Base-by-base conservation (phyloP, 2,113 vertebrate genomes). In the Leiothrix lutea region DNA sequence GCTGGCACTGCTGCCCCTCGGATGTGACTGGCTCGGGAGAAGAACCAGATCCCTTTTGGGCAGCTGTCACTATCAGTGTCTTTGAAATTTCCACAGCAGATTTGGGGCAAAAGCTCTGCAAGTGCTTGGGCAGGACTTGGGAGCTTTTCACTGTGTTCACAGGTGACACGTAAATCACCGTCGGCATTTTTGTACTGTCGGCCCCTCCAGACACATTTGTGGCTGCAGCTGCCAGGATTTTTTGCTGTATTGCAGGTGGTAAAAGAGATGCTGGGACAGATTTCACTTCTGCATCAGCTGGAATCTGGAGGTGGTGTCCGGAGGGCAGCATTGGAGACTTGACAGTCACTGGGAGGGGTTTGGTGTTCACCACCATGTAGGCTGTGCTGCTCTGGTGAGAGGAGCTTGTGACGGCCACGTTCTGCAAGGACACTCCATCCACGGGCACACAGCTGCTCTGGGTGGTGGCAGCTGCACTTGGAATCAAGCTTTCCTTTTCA, bases 251-350 rank as follows among this genome's bases (percentile, higher is more conserved):
- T 58, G 92, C 93, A 60, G 97, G 91, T 51, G 98, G 98, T 58
- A 99, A 97, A 29, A 97, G 96, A 75, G 98, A 98, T 4, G 97
- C 98, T 40, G 98, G 98, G 53, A 99, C 88, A 56, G 97, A 98
- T 95, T 95, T 98, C 85, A 99, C 98, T 93, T 98, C 98, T 54
- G 98, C 98, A 91, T 99, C 92, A 54, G 98, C 93, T 40, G 98
- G 98, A 77, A 99, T 99, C 94, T 98, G 98, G 82, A 99, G 98
- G 90, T 98, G 97, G 95, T 99, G 98, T 80, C 98, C 98, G 35
- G 93, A 97, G 42, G 98, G 98, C 73, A 98, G 94, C 18, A 91
- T 54, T 35, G 98, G 86, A 74, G 97, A 93, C 51, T 97, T 98
- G 40, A 96, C 65, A 31, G 97, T 90, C 64, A 97, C 80, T 25